A percentile compares a stretch with the other conserved stretches of the same genome.
These are phyloP conservation scores for Euphonia xanthogaster DNA, from an alignment of 2,797 vertebrate genomes.

Conservation along the genomic window DNA sequence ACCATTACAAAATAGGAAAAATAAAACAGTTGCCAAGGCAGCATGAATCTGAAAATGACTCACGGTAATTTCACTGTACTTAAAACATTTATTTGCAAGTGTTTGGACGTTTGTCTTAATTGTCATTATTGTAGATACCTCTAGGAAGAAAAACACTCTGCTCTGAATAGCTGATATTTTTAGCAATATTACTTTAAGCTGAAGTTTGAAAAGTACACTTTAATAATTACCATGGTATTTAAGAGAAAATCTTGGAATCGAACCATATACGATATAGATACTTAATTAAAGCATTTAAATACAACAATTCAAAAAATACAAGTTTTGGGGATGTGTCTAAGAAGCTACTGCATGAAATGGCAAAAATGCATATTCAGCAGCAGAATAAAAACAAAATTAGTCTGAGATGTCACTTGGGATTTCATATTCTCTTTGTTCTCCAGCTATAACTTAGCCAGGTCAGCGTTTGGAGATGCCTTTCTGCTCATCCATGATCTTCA, in stretches of 20 bases:
- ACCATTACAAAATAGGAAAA: neutral
- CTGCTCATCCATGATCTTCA: neutral
- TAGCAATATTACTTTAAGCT: neutral
- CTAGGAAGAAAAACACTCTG: neutral
- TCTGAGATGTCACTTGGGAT: neutral
- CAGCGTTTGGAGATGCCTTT: neutral
- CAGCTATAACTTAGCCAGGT: neutral
- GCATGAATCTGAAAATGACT: neutral
- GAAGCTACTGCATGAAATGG: neutral
- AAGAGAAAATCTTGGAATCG: neutral
- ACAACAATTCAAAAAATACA: neutral
- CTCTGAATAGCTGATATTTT: neutral
- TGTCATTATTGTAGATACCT: neutral
- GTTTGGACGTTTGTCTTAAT: neutral
- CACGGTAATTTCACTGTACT: neutral
- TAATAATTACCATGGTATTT: neutral
- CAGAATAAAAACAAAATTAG: neutral
- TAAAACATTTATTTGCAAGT: neutral
- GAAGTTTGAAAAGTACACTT: neutral
- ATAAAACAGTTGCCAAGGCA: neutral
- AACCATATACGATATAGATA: neutral
- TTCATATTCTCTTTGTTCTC: neutral
- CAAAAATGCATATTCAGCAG: neutral
- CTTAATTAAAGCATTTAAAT: neutral
- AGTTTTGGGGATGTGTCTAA: neutral